Evolutionary conservation across 2,797 vertebrate species (phyloP).

Genomic region (Columba guinea): DNA sequence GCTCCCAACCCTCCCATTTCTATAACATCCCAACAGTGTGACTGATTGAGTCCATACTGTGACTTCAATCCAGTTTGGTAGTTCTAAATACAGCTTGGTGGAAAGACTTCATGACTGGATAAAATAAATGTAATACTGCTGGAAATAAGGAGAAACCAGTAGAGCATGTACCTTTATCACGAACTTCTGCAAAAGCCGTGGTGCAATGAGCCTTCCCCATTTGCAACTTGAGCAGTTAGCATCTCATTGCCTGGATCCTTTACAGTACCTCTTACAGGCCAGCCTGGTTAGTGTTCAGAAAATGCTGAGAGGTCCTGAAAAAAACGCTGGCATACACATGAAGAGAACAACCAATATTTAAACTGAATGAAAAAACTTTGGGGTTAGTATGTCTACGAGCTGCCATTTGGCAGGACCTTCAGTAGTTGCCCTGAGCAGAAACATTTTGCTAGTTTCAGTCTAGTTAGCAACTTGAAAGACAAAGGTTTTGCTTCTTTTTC

Average conservation of each 20-base stretch:
- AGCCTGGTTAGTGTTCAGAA: not conserved
- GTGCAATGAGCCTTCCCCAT: not conserved
- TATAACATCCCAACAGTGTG: not conserved
- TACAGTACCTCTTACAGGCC: not conserved
- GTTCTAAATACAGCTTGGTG: not conserved
- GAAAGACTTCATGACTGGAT: not conserved
- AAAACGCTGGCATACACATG: rapidly evolving
- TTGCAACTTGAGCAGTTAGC: not conserved
- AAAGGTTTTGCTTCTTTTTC: not conserved
- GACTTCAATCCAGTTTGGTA: not conserved
- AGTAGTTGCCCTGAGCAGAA: not conserved
- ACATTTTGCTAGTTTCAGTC: not conserved
- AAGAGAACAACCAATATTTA: not conserved
- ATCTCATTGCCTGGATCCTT: not conserved
- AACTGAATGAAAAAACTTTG: not conserved
- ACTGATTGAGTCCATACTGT: not conserved
- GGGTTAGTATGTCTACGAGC: not conserved
- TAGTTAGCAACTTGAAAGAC: not conserved
- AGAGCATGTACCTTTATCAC: not conserved
- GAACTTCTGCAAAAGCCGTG: not conserved
- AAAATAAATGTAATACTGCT: not conserved
- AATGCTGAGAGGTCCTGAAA: not conserved
- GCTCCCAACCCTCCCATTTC: not conserved
- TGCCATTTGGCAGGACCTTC: not conserved
- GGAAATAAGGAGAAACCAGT: not conserved